Percentiles rank a stretch among this genome's conserved stretches.
Evolutionary conservation across 1,140 invertebrate genomes (phyloP).

Genomic region (Trichogramma pretiosum): DNA sequence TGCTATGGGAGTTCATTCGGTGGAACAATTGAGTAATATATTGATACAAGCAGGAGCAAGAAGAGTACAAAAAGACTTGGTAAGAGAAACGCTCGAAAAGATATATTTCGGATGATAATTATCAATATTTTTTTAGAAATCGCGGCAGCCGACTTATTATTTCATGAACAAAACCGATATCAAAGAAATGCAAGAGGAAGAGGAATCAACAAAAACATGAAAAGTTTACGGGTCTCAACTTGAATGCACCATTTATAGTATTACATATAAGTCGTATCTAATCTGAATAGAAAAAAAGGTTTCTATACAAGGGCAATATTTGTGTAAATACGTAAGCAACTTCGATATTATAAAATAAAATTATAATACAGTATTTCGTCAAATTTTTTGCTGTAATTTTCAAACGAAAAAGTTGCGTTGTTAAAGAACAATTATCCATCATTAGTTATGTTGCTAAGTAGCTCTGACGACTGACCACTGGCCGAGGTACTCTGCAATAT

Average conservation of each 20-base stretch:
- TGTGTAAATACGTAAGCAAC: conserved; percentile 2
- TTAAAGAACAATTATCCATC: too few relatives aligned
- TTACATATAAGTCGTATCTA: neutral
- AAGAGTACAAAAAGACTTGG: conserved; percentile 71
- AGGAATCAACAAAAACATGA: conserved; percentile 53
- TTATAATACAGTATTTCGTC: conserved; percentile 4
- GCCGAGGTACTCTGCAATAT: too few relatives aligned
- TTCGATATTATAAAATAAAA: neutral
- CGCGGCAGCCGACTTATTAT: conserved; percentile 81
- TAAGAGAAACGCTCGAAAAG: conserved; percentile 22
- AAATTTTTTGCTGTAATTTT: too few relatives aligned
- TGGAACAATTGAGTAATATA: conserved; percentile 69
- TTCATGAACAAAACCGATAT: conserved; percentile 87
- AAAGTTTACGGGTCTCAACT: neutral
- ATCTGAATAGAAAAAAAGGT: neutral
- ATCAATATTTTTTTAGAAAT: conserved; percentile 49
- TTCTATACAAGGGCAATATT: conserved; percentile 10
- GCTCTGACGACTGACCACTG: too few relatives aligned
- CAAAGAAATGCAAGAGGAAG: conserved; percentile 70
- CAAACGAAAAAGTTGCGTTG: too few relatives aligned
- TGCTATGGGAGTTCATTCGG: conserved; percentile 77
- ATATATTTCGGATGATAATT: neutral
- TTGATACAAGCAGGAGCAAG: conserved; percentile 74
- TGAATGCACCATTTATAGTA: neutral
- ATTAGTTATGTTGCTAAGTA: too few relatives aligned